These are phyloP conservation scores for Vollenhovia emeryi DNA, from an alignment of 1,140 invertebrate species.

Conservation along the genomic window DNA sequence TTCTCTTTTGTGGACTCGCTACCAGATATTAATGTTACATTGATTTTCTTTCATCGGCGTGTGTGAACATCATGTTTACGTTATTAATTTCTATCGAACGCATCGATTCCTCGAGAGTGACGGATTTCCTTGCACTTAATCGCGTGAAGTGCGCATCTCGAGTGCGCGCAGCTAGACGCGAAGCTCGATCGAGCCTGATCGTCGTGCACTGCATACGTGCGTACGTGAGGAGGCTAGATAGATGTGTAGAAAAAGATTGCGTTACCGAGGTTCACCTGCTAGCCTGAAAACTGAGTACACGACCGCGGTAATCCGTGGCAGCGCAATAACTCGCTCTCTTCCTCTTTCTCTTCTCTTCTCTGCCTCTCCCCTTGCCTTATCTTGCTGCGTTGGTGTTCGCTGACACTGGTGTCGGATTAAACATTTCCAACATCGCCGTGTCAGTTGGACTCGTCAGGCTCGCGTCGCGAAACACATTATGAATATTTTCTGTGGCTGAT, in stretches of 20 bases:
- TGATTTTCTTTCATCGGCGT: not conserved
- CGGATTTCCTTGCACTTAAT: not conserved
- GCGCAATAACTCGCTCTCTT: constrained; percentile 1
- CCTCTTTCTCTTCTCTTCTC: constrained; percentile 4
- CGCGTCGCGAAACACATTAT: constrained; percentile 13
- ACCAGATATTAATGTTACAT: not conserved
- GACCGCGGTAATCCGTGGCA: constrained; percentile 42
- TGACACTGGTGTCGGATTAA: constrained; percentile 41
- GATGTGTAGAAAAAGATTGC: constrained; percentile 62
- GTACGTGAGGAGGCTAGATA: not conserved
- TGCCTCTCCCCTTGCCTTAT: constrained; percentile 14
- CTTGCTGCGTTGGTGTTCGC: constrained; percentile 13
- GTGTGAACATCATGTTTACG: not conserved
- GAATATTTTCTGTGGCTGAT: constrained; percentile 34
- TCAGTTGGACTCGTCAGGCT: constrained; percentile 42
- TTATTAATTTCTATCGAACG: not conserved
- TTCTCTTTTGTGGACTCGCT: not conserved
- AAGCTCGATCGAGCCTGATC: constrained; percentile 2
- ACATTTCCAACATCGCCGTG: constrained; percentile 20
- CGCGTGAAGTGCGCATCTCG: not conserved
- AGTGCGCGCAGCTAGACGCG: not conserved
- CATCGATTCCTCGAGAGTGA: not conserved
- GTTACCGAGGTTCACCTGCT: constrained; percentile 63
- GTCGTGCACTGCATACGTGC: not conserved
- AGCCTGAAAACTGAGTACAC: constrained; percentile 56